Conservation (phyloP, 2,888 invertebrate species). For the Iselma pallidipennis region DNA sequence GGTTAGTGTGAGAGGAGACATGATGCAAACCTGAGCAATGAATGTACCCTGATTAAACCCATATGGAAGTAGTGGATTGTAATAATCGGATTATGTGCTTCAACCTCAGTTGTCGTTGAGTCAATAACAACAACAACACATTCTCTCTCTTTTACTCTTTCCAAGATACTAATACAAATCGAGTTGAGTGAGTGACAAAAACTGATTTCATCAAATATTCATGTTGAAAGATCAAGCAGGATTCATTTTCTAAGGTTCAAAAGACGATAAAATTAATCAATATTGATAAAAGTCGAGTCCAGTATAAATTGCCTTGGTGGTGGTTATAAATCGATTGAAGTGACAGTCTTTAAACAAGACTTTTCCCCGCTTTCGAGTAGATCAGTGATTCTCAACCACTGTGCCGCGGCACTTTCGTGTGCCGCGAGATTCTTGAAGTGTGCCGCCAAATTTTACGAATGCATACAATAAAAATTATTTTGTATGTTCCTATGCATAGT, state of each 20-base stretch:
- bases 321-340: slow-evolving; percentile 8
- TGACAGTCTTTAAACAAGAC: slow-evolving; percentile 22
- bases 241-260: too few relatives aligned
- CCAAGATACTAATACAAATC: not conserved
- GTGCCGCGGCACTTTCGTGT: too few relatives aligned
- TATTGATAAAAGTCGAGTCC: not conserved
- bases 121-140: slow-evolving; percentile 11
- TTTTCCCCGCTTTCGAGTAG: too few relatives aligned
- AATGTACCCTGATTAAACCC: slow-evolving; percentile 37
- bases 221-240: too few relatives aligned
- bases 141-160: not conserved
- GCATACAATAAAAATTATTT: too few relatives aligned
- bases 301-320: too few relatives aligned
- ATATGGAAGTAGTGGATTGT: slow-evolving; percentile 39
- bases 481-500: too few relatives aligned
- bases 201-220: too few relatives aligned
- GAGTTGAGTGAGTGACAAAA: not conserved
- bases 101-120: slow-evolving; percentile 16
- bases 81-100: slow-evolving; percentile 40
- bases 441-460: too few relatives aligned
- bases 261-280: too few relatives aligned
- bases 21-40: slow-evolving; percentile 30
- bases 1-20: slow-evolving; percentile 26
- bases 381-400: too few relatives aligned
- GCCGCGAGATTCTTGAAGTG: too few relatives aligned